Evolutionary conservation across 2,113 vertebrate genomes (phyloP), one percentile per base, ranked within the genome.

Genomic region (Melanocharis versteri): DNA sequence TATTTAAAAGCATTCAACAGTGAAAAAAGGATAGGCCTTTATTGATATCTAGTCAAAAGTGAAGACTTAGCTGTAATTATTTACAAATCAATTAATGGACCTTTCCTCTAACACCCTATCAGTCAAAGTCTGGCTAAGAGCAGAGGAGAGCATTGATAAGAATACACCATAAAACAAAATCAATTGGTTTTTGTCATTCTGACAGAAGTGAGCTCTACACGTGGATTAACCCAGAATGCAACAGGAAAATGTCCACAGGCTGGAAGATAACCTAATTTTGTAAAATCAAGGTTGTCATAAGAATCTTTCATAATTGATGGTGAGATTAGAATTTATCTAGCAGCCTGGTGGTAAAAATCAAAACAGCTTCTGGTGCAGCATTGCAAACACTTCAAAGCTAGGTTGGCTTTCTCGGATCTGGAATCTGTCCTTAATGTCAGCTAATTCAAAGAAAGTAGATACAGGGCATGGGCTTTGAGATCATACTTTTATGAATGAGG

Each of bases 81-180:
- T 97, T 97, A 96, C 89, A 97, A 96, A 98, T 98, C 97, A 97
- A 97, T 98, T 97, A 96, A 96, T 97, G 95, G 94, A 92, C 88
- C 93, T 95, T 96, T 97, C 44, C 86, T 97, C 77, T 95, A 95
- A 95, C 90, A 97, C 89, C 71, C 94, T 94, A 97, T 97, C 92
- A 73, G 87, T 97, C 97, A 97, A 83, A 90, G 95, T 93, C 85
- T 95, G 89, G 76, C 87, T 90, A 96, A 91, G 92, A 96, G 92
- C 71, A 83, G 90, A 54, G 17, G 92, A 83, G 23, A 94, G 72
- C 85, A 90, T 91, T 96, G 97, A 94, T 97, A 97, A 96, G 95
- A 93, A 90, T 95, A 93, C 70, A 83, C 89, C 72, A 85, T 95
- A 89, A 85, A 94, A 96, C 89, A 83, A 96, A 97, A 97, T 97